phyloP scores from a whole-genome alignment of 2,888 invertebrate genomes.

The Ellobium chinense region DNA sequence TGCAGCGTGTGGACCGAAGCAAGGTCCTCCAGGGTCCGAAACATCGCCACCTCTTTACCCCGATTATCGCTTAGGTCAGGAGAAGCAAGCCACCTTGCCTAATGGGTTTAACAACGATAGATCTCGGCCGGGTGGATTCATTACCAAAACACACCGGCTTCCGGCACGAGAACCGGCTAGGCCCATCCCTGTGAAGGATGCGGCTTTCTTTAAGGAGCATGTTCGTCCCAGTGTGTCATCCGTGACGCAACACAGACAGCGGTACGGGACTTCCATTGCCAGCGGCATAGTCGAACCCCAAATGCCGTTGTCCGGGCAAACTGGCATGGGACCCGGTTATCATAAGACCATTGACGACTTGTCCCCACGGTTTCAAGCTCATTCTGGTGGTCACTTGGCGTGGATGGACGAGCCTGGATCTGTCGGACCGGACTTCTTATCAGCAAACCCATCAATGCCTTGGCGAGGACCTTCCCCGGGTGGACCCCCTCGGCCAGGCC shows the following conservation, averaged over 20 bases:
- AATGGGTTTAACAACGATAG: slow-evolving; percentile 30
- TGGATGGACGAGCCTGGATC: slow-evolving; percentile 12
- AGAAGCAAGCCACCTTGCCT: neutral
- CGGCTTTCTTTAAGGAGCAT: slow-evolving; percentile 21
- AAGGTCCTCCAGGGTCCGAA: neutral
- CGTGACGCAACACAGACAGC: slow-evolving; percentile 28
- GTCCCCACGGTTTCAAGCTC: neutral
- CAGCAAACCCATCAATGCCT: neutral
- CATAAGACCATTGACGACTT: slow-evolving; percentile 8
- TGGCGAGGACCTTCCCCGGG: slow-evolving; percentile 27
- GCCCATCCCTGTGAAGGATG: slow-evolving; percentile 6
- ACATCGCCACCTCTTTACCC: neutral
- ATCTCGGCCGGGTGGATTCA: slow-evolving; percentile 36
- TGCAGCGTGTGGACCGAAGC: neutral
- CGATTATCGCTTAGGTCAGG: neutral
- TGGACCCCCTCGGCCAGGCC: neutral
- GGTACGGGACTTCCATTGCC: slow-evolving; percentile 1
- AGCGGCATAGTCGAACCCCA: neutral
- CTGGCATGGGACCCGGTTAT: neutral
- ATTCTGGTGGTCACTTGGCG: neutral
- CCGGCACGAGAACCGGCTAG: slow-evolving; percentile 12
- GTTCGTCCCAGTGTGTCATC: slow-evolving; percentile 22
- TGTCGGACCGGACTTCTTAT: neutral
- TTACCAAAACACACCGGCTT: slow-evolving; percentile 12
- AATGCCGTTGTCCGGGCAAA: neutral